Percentiles rank a stretch among this genome's conserved stretches.
Evolutionary conservation across 2,797 vertebrate genomes (phyloP).

Genomic region (Natrix natrix): DNA sequence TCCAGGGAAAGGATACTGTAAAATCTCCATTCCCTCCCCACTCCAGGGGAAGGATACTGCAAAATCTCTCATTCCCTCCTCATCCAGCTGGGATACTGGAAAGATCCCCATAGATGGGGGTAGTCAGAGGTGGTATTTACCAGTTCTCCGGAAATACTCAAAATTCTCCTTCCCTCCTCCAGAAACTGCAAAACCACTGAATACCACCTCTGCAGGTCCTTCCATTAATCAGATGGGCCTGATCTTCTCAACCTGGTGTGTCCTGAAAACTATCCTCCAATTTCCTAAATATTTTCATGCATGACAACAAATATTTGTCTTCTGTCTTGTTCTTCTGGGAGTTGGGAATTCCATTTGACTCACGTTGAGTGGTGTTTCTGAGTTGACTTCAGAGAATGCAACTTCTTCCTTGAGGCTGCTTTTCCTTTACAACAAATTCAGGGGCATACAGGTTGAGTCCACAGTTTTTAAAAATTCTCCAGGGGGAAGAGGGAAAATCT

Average conservation of each 20-base stretch:
- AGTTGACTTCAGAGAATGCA: background rate
- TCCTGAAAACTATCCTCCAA: background rate
- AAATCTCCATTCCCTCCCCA: no score
- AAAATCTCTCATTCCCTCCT: no score
- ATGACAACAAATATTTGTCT: background rate
- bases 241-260: background rate
- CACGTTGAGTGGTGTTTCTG: background rate
- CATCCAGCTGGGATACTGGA: no score
- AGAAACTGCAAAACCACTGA: no score
- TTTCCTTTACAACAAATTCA: background rate
- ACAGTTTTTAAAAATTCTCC: background rate
- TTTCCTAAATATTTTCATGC: background rate
- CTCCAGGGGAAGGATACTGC: no score
- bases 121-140: no score
- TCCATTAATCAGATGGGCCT: background rate
- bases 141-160: no score
- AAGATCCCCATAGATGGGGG: no score
- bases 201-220: background rate
- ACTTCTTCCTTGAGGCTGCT: background rate
- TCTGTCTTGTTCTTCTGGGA: background rate
- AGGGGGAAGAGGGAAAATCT: background rate
- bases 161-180: no score
- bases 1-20: no score
- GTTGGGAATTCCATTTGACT: background rate
- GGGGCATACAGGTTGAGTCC: background rate